Conservation (phyloP, 1,140 invertebrate genomes). For the Bombus confusus region DNA sequence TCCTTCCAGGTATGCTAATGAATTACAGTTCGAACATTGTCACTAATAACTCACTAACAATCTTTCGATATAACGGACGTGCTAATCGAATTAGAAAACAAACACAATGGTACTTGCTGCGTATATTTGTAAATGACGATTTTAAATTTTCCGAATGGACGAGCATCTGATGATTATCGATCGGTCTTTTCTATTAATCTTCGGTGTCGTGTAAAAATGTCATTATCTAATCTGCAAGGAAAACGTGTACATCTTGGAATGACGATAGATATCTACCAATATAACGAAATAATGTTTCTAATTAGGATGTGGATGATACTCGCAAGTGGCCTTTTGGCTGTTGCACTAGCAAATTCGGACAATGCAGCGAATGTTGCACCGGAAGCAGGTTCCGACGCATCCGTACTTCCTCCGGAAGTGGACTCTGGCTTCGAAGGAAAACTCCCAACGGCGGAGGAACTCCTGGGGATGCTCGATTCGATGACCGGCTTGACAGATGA, state of each 20-base stretch:
- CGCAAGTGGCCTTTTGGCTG: slow-evolving; percentile 16
- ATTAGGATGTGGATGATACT: slow-evolving; percentile 55
- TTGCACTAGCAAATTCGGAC: slow-evolving; percentile 23
- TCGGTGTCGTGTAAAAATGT: background rate
- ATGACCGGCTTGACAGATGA: slow-evolving; percentile 83
- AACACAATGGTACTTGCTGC: background rate
- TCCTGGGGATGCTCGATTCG: slow-evolving; percentile 83
- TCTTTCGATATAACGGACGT: background rate
- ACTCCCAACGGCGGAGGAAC: slow-evolving; percentile 82
- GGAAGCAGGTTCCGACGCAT: background rate
- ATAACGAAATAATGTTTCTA: slow-evolving; percentile 4
- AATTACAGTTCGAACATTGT: background rate
- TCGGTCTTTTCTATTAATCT: background rate
- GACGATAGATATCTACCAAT: background rate
- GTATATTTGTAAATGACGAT: background rate
- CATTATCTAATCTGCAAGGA: slow-evolving; percentile 5
- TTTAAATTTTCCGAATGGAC: background rate
- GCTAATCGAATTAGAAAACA: background rate
- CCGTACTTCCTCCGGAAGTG: background rate
- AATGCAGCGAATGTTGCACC: background rate
- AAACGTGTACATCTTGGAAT: background rate
- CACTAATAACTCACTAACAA: background rate
- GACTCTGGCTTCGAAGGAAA: slow-evolving; percentile 55
- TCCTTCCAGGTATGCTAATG: background rate
- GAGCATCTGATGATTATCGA: background rate